A percentile compares a stretch with the other conserved stretches of the same genome.
phyloP scores from a whole-genome alignment of 2,113 vertebrate genomes.

The Cochlearius cochlearius region DNA sequence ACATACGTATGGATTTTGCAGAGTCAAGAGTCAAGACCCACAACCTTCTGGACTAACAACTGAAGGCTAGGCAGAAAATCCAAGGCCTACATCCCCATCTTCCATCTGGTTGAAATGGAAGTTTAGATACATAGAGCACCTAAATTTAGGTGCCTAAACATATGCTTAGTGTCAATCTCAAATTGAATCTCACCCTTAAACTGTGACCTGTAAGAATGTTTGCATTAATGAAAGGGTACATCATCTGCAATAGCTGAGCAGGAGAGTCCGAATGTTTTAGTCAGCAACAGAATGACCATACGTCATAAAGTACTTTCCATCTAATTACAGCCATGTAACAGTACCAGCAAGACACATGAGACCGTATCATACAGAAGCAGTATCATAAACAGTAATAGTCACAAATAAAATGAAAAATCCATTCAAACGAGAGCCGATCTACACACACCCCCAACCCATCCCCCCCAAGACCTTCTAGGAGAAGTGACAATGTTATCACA shows the following conservation, averaged over 20 bases:
- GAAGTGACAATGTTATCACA: neutral
- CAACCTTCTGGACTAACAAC: neutral
- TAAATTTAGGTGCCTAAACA: neutral
- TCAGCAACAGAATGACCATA: neutral
- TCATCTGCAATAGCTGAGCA: neutral
- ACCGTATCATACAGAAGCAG: neutral
- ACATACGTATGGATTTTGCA: neutral
- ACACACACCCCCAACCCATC: fast-evolving
- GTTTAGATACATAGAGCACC: neutral
- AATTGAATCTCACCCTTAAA: neutral
- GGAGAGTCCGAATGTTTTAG: neutral
- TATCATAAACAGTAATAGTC: neutral
- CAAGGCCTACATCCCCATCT: neutral
- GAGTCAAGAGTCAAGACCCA: neutral
- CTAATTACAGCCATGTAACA: neutral
- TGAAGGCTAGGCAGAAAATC: neutral
- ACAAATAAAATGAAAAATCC: neutral
- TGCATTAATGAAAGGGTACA: neutral
- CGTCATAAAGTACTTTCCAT: neutral
- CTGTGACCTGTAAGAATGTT: neutral
- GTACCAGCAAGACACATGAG: neutral
- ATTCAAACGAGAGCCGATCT: neutral
- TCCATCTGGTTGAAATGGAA: neutral
- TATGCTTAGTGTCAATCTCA: neutral
- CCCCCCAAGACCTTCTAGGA: neutral